These are phyloP conservation scores for Ariopsis seemanni DNA, from an alignment of 2,113 vertebrate species.

Conservation along the genomic window DNA sequence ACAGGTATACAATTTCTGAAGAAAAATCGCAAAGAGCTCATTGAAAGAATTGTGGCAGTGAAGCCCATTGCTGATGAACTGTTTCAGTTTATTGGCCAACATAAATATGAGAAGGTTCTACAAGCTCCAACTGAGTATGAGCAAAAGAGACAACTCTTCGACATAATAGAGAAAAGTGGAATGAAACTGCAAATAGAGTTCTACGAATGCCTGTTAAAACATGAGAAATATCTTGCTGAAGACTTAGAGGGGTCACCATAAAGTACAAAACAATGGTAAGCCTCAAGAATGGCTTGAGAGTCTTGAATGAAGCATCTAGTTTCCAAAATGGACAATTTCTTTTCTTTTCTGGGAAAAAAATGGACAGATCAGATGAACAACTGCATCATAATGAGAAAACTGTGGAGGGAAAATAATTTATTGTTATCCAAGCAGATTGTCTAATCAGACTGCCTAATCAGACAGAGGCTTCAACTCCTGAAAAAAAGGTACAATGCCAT, in stretches of 20 bases:
- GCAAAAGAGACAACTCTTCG: background rate
- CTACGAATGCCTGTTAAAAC: background rate
- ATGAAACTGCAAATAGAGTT: background rate
- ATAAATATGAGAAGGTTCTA: background rate
- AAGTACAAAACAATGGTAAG: background rate
- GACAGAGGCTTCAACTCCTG: too few relatives aligned
- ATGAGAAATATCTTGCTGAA: conserved; percentile 7
- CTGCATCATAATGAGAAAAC: background rate
- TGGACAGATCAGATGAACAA: background rate
- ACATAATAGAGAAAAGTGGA: background rate
- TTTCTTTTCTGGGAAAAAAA: background rate
- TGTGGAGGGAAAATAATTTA: too few relatives aligned
- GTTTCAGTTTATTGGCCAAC: background rate
- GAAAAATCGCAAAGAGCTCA: conserved; percentile 2
- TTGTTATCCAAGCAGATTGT: too few relatives aligned
- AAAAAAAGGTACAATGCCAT: too few relatives aligned
- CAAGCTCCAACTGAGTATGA: background rate
- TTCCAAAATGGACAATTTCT: background rate
- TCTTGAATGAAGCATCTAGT: background rate
- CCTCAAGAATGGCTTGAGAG: background rate
- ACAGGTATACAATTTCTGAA: background rate
- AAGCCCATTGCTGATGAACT: background rate
- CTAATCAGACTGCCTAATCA: too few relatives aligned
- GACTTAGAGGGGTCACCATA: background rate
- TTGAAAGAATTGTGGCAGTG: background rate